Conservation (phyloP, 2,888 invertebrate species). For the Plagodis pulveraria region DNA sequence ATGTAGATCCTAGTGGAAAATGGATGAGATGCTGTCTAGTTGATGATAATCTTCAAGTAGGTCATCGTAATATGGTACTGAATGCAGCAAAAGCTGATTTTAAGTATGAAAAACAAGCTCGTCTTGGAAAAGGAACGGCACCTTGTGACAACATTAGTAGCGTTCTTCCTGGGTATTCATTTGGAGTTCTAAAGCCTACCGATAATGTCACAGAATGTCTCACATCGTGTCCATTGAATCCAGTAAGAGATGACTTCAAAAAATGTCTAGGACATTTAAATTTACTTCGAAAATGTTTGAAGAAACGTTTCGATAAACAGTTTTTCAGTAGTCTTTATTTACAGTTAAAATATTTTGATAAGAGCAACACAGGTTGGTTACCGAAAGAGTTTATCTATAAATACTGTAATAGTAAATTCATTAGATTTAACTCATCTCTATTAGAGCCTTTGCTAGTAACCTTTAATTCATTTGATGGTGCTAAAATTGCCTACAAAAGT, state of each 20-base stretch:
- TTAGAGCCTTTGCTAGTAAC: constrained; percentile 77
- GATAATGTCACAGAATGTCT: constrained; percentile 76
- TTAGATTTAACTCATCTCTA: constrained; percentile 73
- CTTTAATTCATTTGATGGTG: constrained; percentile 74
- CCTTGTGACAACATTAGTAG: constrained; percentile 77
- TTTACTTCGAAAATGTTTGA: constrained; percentile 61
- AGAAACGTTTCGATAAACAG: constrained; percentile 59
- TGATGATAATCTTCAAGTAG: constrained; percentile 64
- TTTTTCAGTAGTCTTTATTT: constrained; percentile 62
- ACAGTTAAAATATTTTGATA: constrained; percentile 63
- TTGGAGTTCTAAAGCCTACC: constrained; percentile 71
- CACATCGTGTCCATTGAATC: constrained; percentile 60
- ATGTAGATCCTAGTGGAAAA: constrained; percentile 74
- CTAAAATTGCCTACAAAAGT: constrained; percentile 74
- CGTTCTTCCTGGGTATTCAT: constrained; percentile 73
- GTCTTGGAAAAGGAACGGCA: constrained; percentile 67
- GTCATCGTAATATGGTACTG: constrained; percentile 60
- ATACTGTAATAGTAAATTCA: constrained; percentile 65
- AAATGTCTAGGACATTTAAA: constrained; percentile 78
- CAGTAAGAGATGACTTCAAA: constrained; percentile 65
- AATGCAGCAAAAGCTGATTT: constrained; percentile 73
- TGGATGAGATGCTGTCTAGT: constrained; percentile 74
- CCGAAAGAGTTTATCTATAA: constrained; percentile 70
- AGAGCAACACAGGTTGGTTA: constrained; percentile 74
- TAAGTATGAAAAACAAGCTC: constrained; percentile 57